A percentile compares a stretch with the other conserved stretches of the same genome.
Evolutionary conservation across 2,888 invertebrate genomes (phyloP).

Genomic region (Nymphalis urticae): DNA sequence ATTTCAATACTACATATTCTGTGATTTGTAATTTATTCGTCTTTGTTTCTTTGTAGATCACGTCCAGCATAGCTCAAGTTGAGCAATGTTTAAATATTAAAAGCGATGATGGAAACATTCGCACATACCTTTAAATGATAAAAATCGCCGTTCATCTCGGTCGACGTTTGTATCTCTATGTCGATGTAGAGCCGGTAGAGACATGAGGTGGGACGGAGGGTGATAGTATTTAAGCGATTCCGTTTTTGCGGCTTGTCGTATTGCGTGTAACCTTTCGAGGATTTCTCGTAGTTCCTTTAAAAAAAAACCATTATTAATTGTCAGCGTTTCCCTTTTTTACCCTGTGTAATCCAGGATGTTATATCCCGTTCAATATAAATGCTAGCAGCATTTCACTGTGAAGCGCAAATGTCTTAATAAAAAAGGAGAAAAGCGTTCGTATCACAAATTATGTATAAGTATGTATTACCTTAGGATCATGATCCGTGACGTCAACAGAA

Average conservation of each 20-base stretch:
- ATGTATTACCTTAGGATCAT: conserved; percentile 68
- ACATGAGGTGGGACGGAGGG: conserved; percentile 63
- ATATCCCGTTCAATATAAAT: too few relatives aligned
- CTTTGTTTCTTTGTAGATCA: too few relatives aligned
- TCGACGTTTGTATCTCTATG: conserved; percentile 76
- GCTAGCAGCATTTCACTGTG: too few relatives aligned
- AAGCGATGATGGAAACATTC: too few relatives aligned
- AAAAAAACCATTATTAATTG: background rate
- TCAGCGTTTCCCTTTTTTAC: background rate
- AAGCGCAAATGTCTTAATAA: too few relatives aligned
- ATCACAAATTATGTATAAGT: background rate
- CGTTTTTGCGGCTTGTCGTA: conserved; percentile 64
- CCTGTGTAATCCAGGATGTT: too few relatives aligned
- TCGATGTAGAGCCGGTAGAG: conserved; percentile 65
- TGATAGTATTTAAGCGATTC: conserved; percentile 61
- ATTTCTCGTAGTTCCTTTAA: conserved; percentile 67
- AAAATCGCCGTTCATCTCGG: conserved; percentile 72
- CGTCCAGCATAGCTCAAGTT: too few relatives aligned
- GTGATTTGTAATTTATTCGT: too few relatives aligned
- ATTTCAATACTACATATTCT: too few relatives aligned
- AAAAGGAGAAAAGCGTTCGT: too few relatives aligned
- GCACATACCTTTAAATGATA: conserved; percentile 72
- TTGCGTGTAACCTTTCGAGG: conserved; percentile 65
- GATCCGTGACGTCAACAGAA: conserved; percentile 64
- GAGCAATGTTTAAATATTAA: too few relatives aligned